Evolutionary conservation across 2,888 invertebrate species (phyloP).

Genomic region (Lasioglossum malachurum): DNA sequence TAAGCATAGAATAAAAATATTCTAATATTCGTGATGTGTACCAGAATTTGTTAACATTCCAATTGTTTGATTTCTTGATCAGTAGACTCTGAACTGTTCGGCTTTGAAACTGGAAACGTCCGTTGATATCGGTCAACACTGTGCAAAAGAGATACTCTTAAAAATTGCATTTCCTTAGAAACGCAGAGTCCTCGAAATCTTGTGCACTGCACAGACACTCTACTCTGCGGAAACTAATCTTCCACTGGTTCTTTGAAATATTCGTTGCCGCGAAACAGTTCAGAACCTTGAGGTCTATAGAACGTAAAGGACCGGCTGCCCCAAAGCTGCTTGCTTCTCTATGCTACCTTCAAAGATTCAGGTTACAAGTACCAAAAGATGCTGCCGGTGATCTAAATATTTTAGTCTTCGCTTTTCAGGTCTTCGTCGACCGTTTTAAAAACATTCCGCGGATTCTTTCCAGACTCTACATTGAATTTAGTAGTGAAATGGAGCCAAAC

Average conservation of each 20-base stretch:
- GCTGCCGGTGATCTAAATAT: slow-evolving; percentile 19
- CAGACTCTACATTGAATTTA: neutral
- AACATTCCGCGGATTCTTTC: neutral
- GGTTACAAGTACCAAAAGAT: slow-evolving; percentile 28
- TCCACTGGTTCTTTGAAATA: neutral
- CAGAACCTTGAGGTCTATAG: neutral
- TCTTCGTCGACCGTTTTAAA: neutral
- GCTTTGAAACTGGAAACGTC: neutral
- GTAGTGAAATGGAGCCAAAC: neutral
- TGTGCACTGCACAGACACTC: neutral
- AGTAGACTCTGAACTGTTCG: neutral
- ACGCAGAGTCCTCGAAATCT: neutral
- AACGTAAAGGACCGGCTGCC: slow-evolving; percentile 4
- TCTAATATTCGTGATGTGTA: too few relatives aligned
- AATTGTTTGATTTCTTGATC: neutral
- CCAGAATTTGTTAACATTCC: neutral
- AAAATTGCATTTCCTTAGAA: slow-evolving; percentile 1
- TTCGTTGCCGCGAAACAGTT: neutral
- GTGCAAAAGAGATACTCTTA: neutral
- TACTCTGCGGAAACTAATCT: slow-evolving; percentile 10
- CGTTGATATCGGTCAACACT: neutral
- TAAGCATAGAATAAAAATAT: too few relatives aligned
- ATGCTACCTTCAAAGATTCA: slow-evolving; percentile 40
- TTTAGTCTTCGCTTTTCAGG: slow-evolving; percentile 19
- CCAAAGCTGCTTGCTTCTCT: slow-evolving; percentile 11